Conservation (phyloP, 2,888 invertebrate genomes). For the Griposia aprilina region DNA sequence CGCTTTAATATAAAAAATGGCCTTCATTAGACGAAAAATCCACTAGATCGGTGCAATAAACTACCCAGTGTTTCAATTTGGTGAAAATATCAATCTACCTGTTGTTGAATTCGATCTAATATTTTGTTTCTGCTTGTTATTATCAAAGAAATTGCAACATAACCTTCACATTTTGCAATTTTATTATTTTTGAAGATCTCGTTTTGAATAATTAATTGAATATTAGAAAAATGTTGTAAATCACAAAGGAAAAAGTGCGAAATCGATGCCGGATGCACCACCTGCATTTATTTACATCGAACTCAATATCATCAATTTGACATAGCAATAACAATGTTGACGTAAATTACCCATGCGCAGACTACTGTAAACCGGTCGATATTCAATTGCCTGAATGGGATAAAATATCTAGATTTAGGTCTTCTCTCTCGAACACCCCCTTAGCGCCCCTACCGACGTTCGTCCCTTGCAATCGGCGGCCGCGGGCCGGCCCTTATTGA, state of each 20-base stretch:
- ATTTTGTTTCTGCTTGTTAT: neutral
- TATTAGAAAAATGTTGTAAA: conserved; percentile 3
- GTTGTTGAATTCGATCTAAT: neutral
- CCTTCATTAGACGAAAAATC: neutral
- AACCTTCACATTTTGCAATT: conserved; percentile 25
- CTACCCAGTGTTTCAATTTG: conserved; percentile 1
- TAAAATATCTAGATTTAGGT: conserved; percentile 87
- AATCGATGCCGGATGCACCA: conserved; percentile 55
- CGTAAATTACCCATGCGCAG: conserved; percentile 71
- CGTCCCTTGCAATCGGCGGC: conserved; percentile 40
- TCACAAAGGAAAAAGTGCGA: conserved; percentile 45
- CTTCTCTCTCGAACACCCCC: conserved; percentile 83
- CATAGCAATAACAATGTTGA: conserved; percentile 63
- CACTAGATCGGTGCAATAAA: conserved; percentile 20
- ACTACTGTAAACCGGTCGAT: conserved; percentile 67
- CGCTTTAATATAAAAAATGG: neutral
- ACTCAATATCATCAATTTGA: conserved; percentile 46
- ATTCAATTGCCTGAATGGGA: conserved; percentile 86
- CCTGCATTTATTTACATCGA: conserved; percentile 48
- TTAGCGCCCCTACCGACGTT: conserved; percentile 45
- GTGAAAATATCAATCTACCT: neutral
- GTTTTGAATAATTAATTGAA: neutral
- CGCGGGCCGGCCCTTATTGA: conserved; percentile 77
- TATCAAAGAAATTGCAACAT: conserved; percentile 5
- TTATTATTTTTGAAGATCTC: conserved; percentile 5